Conservation (phyloP, 1,140 invertebrate species). For the Maniola jurtina region DNA sequence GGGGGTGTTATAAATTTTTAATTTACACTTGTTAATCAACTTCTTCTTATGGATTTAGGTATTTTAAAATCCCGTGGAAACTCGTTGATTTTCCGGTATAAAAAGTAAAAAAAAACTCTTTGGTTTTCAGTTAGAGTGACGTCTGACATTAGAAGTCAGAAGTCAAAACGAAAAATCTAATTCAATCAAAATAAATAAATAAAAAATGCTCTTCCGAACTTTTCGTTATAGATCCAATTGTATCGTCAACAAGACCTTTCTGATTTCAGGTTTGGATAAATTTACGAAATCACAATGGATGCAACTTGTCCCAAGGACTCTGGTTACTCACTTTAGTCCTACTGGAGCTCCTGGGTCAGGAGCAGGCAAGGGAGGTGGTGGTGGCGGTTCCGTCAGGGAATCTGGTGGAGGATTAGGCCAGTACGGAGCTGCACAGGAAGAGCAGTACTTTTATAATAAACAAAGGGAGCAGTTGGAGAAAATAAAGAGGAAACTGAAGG, state of each 20-base stretch:
- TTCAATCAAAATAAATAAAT: too few relatives aligned
- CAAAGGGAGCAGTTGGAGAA: conserved; percentile 53
- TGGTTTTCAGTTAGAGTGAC: too few relatives aligned
- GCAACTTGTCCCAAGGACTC: neutral
- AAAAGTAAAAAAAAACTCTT: too few relatives aligned
- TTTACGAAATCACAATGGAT: neutral
- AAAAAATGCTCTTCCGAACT: too few relatives aligned
- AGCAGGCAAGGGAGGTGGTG: conserved; percentile 51
- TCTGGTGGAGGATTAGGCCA: conserved; percentile 55
- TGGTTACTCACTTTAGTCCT: conserved; percentile 25
- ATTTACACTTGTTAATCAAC: too few relatives aligned
- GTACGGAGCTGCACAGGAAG: conserved; percentile 56
- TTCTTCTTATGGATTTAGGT: too few relatives aligned
- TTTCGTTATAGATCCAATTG: neutral
- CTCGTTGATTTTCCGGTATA: too few relatives aligned
- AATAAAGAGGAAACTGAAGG: conserved; percentile 50
- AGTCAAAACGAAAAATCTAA: too few relatives aligned
- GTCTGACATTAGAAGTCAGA: too few relatives aligned
- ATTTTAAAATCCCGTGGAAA: too few relatives aligned
- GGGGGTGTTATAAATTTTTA: too few relatives aligned
- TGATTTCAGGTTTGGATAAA: neutral
- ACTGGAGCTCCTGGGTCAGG: conserved; percentile 46
- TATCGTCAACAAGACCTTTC: neutral
- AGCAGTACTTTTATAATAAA: conserved; percentile 58
- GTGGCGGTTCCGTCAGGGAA: conserved; percentile 49